Evolutionary conservation across 2,888 invertebrate species (phyloP).

Genomic region (Biston stratarius): DNA sequence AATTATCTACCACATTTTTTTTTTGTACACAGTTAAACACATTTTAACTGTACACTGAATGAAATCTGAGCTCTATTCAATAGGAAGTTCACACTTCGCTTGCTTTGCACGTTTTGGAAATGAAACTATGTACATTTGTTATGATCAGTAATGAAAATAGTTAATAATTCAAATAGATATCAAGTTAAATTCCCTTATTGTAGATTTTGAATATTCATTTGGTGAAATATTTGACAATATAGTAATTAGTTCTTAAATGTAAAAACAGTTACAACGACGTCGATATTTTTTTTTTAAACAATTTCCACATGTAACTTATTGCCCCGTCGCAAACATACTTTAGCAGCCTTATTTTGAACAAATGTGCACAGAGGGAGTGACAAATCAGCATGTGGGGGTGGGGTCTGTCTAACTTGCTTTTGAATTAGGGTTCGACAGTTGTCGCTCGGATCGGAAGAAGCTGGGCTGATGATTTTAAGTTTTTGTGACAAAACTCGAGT

Average conservation of each 20-base stretch:
- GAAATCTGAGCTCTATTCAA: no score
- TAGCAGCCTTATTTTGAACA: neutral
- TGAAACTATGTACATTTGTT: neutral
- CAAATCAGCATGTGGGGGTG: slow-evolving; percentile 49
- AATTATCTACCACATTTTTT: neutral
- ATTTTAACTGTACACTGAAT: no score
- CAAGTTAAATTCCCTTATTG: no score
- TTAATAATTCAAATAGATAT: no score
- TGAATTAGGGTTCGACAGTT: slow-evolving; percentile 49
- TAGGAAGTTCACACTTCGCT: neutral
- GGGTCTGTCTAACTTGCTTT: slow-evolving; percentile 49
- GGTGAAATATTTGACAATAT: neutral
- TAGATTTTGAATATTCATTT: no score
- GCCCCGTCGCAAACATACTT: slow-evolving; percentile 4
- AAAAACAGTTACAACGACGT: slow-evolving; percentile 13
- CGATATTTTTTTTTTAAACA: neutral
- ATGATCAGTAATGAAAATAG: no score
- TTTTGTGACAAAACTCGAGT: neutral
- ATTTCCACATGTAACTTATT: neutral
- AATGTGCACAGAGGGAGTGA: slow-evolving; percentile 53
- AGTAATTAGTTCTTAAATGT: slow-evolving; percentile 4
- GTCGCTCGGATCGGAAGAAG: slow-evolving; percentile 54
- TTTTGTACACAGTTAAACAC: neutral
- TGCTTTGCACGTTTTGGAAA: neutral
- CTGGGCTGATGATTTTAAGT: slow-evolving; percentile 51